Percentiles rank a stretch among this genome's conserved stretches.
Evolutionary conservation across 2,113 vertebrate species (phyloP).

Genomic region (Oenanthe oenanthe): DNA sequence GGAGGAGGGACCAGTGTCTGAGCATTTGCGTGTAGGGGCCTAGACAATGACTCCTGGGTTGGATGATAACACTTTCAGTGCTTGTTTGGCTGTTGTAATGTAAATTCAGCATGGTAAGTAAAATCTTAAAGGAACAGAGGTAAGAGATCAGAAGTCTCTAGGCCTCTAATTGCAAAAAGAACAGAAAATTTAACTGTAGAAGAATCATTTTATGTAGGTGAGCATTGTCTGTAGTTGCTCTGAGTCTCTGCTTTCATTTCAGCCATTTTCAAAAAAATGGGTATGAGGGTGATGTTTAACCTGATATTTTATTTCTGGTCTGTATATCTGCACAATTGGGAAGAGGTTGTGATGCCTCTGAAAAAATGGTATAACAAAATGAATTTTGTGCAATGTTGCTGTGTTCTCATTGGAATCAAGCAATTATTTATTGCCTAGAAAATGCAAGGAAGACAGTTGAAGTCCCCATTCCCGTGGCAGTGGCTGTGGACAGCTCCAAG

Average conservation of each 20-base stretch:
- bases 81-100: background rate
- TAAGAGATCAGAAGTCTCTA: background rate
- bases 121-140: background rate
- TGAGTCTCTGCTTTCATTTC: background rate
- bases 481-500: conserved; percentile 60
- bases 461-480: conserved; percentile 58
- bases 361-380: background rate
- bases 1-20: background rate
- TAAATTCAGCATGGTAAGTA: background rate
- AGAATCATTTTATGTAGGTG: background rate
- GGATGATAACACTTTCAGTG: background rate
- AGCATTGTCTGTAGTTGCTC: background rate
- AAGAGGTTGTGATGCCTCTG: background rate
- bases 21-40: background rate
- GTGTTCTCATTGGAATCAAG: background rate
- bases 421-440: conserved; percentile 61
- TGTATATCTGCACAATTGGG: background rate
- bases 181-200: rapidly evolving
- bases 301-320: background rate
- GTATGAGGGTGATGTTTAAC: background rate
- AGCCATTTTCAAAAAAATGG: background rate
- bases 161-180: background rate
- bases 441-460: conserved; percentile 67
- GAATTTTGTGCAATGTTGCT: background rate
- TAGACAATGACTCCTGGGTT: background rate